Conservation (phyloP, 1,140 invertebrate species). For the Drosophila nebulosa region DNA sequence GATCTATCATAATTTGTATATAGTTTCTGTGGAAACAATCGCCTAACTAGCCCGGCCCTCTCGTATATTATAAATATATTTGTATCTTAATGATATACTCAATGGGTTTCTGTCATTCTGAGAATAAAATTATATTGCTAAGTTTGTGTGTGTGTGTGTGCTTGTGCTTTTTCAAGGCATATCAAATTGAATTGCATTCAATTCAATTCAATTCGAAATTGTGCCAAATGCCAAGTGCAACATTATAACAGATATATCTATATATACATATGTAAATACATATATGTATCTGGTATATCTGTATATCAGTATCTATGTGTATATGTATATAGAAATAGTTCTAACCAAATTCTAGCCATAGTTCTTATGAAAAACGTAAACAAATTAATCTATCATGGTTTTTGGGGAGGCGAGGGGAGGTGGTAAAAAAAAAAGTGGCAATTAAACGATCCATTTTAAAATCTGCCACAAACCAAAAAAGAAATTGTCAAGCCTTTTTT, state of each 20-base stretch:
- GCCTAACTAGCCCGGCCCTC: background rate
- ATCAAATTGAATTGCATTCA: conserved; percentile 8
- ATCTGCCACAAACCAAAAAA: conserved; percentile 34
- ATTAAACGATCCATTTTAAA: conserved; percentile 74
- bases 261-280: background rate
- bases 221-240: conserved; percentile 64
- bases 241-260: conserved; percentile 41
- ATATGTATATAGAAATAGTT: background rate
- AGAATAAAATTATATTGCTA: background rate
- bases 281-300: conserved; percentile 17
- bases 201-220: conserved; percentile 16
- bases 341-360: conserved; percentile 5
- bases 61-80: background rate
- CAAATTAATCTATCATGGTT: conserved; percentile 71
- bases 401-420: conserved; percentile 30
- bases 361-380: conserved; percentile 67
- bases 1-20: background rate
- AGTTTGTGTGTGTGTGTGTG: background rate
- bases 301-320: conserved; percentile 7
- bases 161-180: background rate
- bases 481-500: conserved; percentile 24
- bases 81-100: background rate
- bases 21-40: background rate
- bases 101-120: background rate
- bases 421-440: conserved; percentile 47